Evolutionary conservation across 2,888 invertebrate genomes (phyloP), one percentile per base, ranked within the genome.

Genomic region (Tipula confusa): DNA sequence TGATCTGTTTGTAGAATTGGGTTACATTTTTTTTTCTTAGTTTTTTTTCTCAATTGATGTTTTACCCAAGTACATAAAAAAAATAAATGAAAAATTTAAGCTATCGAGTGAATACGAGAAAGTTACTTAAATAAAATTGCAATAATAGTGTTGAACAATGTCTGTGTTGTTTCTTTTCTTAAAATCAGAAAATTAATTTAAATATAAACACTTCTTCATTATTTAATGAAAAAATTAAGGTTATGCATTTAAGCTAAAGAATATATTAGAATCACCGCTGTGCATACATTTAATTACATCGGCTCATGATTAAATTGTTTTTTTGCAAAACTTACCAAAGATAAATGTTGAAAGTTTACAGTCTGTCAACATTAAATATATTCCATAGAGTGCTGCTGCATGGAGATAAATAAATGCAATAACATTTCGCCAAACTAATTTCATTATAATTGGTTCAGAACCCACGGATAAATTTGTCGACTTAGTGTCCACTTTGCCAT

Each of bases 351-450:
- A 18, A 1, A 31, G 5, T 82, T 82, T 82, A 82, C 82, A 82
- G n/a, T 31, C 82, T 13, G 82, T 82, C 13, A 82, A 1, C 11
- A 9, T 0, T 9, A 82, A 87, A 7, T 91, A 93, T 0, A 92
- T 0, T 13, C 92, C 93, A 86, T 93, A 95, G 0, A 94, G 11
- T 0, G 93, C 91, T 0, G 91, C 92, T 4, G 91, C 87, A 88
- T 96, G 96, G 79, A 96, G 90, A 86, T 95, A 92, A 1, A 93
- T 86, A 87, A 96, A 95, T 5, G 93, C 93, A 2, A 94, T 87
- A 0, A 95, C 93, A 88, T 96, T 96, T 87, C 93, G 92, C 95
- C 96, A 96, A 0, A 95, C 95, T 85, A 96, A 93, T 86, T 93
- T 93, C 93, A 88, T 91, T 91, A 85, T 86, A 85, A 79, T n/a